These are phyloP conservation scores for Harpalus rubripes DNA, from an alignment of 2,888 invertebrate species.

Conservation along the genomic window DNA sequence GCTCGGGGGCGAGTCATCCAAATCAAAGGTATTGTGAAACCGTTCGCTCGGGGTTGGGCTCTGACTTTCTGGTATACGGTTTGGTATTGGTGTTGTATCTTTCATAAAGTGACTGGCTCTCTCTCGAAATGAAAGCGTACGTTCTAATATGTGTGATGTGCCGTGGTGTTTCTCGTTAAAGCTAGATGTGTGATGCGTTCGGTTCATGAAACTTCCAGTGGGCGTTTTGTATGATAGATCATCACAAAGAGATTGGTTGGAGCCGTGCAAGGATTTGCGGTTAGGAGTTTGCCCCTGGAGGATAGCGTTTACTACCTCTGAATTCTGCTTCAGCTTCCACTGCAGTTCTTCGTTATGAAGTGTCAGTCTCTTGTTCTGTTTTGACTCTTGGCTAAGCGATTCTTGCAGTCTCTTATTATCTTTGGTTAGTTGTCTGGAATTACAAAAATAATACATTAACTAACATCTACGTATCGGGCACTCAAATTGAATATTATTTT, in stretches of 20 bases:
- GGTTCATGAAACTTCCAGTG: conserved; percentile 70
- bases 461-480: not conserved
- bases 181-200: conserved; percentile 73
- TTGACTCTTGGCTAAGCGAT: conserved; percentile 86
- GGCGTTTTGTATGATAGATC: conserved; percentile 69
- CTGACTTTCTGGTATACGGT: conserved; percentile 40
- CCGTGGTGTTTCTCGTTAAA: conserved; percentile 72
- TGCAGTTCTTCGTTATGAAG: conserved; percentile 93
- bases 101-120: conserved; percentile 70
- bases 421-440: conserved; percentile 81
- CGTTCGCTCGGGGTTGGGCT: conserved; percentile 69
- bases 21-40: conserved; percentile 71
- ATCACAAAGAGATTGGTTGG: conserved; percentile 73
- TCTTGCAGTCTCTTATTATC: conserved; percentile 88
- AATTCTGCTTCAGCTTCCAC: conserved; percentile 91
- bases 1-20: conserved; percentile 80
- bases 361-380: conserved; percentile 87
- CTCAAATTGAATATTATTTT: too few relatives aligned
- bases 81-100: conserved; percentile 66
- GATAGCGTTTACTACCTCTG: conserved; percentile 82
- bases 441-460: not conserved
- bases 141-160: conserved; percentile 71
- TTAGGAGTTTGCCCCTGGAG: conserved; percentile 71
- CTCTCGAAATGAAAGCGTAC: conserved; percentile 74
- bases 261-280: conserved; percentile 71